Evolutionary conservation across 2,888 invertebrate species (phyloP), one percentile per base, ranked within the genome.

Genomic region (Frankliniella fusca): DNA sequence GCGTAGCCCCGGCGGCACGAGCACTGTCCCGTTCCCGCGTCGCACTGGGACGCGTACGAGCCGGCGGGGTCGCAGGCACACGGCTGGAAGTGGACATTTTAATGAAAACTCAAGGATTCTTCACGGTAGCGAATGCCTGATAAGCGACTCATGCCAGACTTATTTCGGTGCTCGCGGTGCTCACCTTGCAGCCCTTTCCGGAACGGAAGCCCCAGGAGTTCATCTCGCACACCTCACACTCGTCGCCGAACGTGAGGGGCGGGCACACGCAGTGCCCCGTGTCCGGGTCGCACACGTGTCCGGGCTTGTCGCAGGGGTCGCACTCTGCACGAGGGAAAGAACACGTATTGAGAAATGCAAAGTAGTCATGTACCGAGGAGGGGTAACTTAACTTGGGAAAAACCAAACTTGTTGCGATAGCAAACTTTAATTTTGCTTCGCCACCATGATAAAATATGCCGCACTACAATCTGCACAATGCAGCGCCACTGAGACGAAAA

Each of bases 231-330:
- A 92, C 92, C 83, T 93, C 92, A 87, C 98, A 98, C 50, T 92
- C 91, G 18, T 92, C 90, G 11, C 99, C 99, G 83, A 93, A 93
- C 23, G 97, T 95, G 83, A 94, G 91, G 0, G 92, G 92, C 8
- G 98, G 98, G 86, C 98, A 99, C 83, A 96, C 93, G 88, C 99
- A 99, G 83, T 95, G 93, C 0, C 99, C 99, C 81, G 93, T 95
- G 84, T 92, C 91, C 0, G 94, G 92, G 86, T 98, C 96, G 87
- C 99, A 99, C 82, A 97, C 92, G 87, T 97, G 96, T 10, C 96
- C 97, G 48, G 93, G 92, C 82, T 92, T 91, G 82, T 93, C 91
- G 87, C 97, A 97, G 0, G 90, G 88, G 20, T 95, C 94, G 86
- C 97, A 97, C 70, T 90, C 94, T 94, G 88, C 28, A 87, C 87